These are phyloP conservation scores for Dasyornis broadbenti DNA, from an alignment of 2,113 vertebrate species.

Conservation along the genomic window DNA sequence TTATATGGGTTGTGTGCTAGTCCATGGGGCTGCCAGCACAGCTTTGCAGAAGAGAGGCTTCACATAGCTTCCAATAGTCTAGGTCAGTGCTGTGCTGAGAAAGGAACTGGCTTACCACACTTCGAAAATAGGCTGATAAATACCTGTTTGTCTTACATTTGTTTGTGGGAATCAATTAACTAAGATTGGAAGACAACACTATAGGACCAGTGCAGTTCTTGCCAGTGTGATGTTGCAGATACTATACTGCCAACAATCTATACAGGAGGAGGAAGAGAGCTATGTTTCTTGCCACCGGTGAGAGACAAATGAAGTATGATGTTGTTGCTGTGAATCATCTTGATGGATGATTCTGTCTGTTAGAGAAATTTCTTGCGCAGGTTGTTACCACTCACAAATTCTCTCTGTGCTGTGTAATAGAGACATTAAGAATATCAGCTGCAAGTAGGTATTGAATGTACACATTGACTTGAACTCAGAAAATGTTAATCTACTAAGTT, in stretches of 20 bases:
- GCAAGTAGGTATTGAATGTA: not conserved
- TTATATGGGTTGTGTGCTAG: not conserved
- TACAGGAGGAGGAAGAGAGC: not conserved
- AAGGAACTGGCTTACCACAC: not conserved
- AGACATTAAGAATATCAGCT: not conserved
- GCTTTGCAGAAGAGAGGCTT: not conserved
- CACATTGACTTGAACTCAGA: not conserved
- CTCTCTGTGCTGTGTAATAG: not conserved
- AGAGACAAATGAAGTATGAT: not conserved
- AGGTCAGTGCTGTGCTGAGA: not conserved
- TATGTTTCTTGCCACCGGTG: not conserved
- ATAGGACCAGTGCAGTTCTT: not conserved
- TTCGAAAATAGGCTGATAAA: not conserved
- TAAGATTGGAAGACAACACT: not conserved
- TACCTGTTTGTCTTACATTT: not conserved
- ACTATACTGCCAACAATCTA: not conserved
- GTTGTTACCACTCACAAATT: not conserved
- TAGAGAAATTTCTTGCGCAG: not conserved
- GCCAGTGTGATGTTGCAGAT: not conserved
- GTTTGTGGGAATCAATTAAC: not conserved
- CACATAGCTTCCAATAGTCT: not conserved
- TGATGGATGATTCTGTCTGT: not conserved
- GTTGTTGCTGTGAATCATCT: not conserved
- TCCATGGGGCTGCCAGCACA: not conserved
- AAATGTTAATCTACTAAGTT: not conserved